Evolutionary conservation across 2,888 invertebrate genomes (phyloP).

Genomic region (Antheraea assamensis): DNA sequence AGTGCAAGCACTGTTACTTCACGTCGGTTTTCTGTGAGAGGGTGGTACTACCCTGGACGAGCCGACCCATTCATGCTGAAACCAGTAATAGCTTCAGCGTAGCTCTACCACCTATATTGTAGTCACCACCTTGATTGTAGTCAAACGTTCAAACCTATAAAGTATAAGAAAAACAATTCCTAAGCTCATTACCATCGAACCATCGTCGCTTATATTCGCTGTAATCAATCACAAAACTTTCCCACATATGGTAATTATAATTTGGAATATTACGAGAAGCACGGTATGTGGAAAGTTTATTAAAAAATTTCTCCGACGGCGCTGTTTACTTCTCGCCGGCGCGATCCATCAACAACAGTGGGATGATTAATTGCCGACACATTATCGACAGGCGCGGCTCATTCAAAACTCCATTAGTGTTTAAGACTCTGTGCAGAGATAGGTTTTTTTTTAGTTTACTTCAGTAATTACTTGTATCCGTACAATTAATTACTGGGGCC

Average conservation of each 20-base stretch:
- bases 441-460: neutral
- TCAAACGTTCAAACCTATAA: too few species aligned
- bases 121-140: too few species aligned
- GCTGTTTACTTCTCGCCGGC: slow-evolving; percentile 33
- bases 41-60: too few species aligned
- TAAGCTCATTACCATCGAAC: neutral
- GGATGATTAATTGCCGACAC: slow-evolving; percentile 36
- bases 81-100: too few species aligned
- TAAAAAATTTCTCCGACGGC: slow-evolving; percentile 4
- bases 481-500: neutral
- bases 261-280: neutral
- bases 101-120: too few species aligned
- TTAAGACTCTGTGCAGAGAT: slow-evolving; percentile 22
- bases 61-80: too few species aligned
- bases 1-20: too few species aligned
- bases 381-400: slow-evolving; percentile 34
- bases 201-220: neutral
- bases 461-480: neutral
- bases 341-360: slow-evolving; percentile 34
- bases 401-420: slow-evolving; percentile 36
- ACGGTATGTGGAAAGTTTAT: neutral
- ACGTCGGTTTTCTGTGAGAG: too few species aligned
- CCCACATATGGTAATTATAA: slow-evolving; percentile 6
- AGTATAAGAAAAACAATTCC: neutral
- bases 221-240: slow-evolving; percentile 5